A percentile compares a stretch with the other conserved stretches of the same genome.
Conservation (phyloP, 2,888 invertebrate genomes). For the Allacma fusca region DNA sequence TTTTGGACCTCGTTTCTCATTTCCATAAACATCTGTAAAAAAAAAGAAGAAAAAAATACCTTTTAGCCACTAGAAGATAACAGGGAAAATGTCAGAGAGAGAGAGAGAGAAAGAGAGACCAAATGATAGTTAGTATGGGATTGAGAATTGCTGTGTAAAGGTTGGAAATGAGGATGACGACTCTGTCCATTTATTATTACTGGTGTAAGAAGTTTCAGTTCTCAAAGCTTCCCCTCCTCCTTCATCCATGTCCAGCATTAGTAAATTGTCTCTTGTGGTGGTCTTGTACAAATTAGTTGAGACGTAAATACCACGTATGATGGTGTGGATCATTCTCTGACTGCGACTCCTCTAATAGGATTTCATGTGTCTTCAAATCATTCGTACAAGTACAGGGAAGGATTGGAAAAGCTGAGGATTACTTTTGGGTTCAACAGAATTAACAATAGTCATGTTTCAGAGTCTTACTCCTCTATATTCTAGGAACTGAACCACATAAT, state of each 20-base stretch:
- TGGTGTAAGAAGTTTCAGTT: too few relatives aligned
- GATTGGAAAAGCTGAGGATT: neutral
- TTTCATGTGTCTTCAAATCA: too few relatives aligned
- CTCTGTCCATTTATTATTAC: too few relatives aligned
- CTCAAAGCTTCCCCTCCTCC: neutral
- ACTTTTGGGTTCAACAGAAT: neutral
- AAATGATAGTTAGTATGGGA: too few relatives aligned
- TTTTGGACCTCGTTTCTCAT: constrained; percentile 2
- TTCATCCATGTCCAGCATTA: constrained; percentile 30
- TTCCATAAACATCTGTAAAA: constrained; percentile 19
- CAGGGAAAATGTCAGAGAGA: neutral
- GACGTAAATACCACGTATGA: neutral
- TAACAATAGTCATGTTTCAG: neutral
- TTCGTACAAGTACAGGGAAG: neutral
- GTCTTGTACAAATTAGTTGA: constrained; percentile 23
- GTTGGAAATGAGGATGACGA: too few relatives aligned
- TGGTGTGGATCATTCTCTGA: neutral
- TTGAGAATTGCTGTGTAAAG: too few relatives aligned
- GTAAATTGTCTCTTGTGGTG: constrained; percentile 35
- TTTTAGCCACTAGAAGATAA: too few relatives aligned
- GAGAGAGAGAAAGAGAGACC: neutral
- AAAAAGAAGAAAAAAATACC: too few relatives aligned
- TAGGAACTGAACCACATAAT: neutral
- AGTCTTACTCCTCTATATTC: neutral
- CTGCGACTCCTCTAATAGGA: too few relatives aligned